A percentile compares a stretch with the other conserved stretches of the same genome.
These are phyloP conservation scores for Upupa epops DNA, from an alignment of 2,113 vertebrate genomes.

Conservation along the genomic window DNA sequence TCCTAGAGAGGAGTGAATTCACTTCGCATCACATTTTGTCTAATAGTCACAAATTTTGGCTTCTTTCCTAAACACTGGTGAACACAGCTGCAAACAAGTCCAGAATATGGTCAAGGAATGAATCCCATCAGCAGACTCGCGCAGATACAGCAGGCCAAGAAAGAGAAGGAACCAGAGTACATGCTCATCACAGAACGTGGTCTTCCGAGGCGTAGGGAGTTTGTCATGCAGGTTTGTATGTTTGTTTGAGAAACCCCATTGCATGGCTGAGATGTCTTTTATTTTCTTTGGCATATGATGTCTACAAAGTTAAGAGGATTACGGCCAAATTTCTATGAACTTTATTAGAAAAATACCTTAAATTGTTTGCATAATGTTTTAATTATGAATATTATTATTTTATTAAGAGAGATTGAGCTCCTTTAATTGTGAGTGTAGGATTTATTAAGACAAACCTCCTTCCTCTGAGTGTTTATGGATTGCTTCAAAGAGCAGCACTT, in stretches of 20 bases:
- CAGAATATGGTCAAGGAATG: constrained; percentile 95
- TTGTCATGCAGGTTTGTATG: constrained; percentile 94
- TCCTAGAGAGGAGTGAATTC: neutral
- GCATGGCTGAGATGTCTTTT: neutral
- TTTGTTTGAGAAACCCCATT: neutral
- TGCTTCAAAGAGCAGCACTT: neutral
- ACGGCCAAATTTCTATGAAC: neutral
- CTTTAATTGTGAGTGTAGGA: neutral
- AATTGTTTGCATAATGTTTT: neutral
- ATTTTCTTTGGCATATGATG: neutral
- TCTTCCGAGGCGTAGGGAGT: constrained; percentile 92
- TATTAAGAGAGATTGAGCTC: neutral
- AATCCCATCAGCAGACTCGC: constrained; percentile 98
- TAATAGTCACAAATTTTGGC: neutral
- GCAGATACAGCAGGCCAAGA: constrained; percentile 98
- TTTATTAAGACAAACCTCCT: neutral
- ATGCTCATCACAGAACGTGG: constrained; percentile 91
- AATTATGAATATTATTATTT: neutral
- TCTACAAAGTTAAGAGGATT: neutral
- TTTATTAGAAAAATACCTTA: neutral
- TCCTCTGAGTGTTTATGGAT: neutral
- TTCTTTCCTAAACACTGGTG: constrained; percentile 21
- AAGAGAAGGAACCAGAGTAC: constrained; percentile 97
- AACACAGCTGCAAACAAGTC: constrained; percentile 88
- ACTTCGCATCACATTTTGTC: neutral